These are phyloP conservation scores for Drosophila leontia DNA, from an alignment of 1,140 invertebrate genomes.

Conservation along the genomic window DNA sequence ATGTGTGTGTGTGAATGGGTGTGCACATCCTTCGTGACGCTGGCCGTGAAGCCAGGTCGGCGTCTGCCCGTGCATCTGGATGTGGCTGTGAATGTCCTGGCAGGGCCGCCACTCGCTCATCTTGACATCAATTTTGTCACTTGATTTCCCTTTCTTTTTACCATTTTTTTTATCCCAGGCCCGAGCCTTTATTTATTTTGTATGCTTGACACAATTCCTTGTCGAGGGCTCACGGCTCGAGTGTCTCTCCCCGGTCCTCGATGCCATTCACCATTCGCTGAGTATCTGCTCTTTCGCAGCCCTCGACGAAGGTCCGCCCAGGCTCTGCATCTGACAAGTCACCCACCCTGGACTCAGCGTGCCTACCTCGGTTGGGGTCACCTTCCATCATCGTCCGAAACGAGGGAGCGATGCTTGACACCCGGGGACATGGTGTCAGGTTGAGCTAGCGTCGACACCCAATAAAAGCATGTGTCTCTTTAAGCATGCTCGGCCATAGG, in stretches of 20 bases:
- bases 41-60: constrained; percentile 58
- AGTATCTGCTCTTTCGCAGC: constrained; percentile 70
- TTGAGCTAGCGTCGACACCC: constrained; percentile 4
- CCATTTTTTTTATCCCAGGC: constrained; percentile 20
- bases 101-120: constrained; percentile 52
- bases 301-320: constrained; percentile 7
- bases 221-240: constrained; percentile 64
- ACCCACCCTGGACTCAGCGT: neutral
- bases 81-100: constrained; percentile 23
- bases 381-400: constrained; percentile 27
- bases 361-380: constrained; percentile 12
- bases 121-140: constrained; percentile 80
- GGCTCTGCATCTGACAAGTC: constrained; percentile 32
- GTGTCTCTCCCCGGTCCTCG: constrained; percentile 52
- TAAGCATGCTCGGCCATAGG: neutral
- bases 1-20: constrained; percentile 47
- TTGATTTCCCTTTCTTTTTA: constrained; percentile 58
- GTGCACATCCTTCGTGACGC: constrained; percentile 33
- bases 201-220: constrained; percentile 77
- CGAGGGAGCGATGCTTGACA: neutral
- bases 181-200: constrained; percentile 65
- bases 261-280: constrained; percentile 63
- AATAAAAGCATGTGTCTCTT: constrained; percentile 21
- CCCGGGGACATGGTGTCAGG: constrained; percentile 25
- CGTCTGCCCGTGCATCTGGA: constrained; percentile 12